phyloP scores from a whole-genome alignment of 2,888 invertebrate genomes.

The Flexamia atlantica region DNA sequence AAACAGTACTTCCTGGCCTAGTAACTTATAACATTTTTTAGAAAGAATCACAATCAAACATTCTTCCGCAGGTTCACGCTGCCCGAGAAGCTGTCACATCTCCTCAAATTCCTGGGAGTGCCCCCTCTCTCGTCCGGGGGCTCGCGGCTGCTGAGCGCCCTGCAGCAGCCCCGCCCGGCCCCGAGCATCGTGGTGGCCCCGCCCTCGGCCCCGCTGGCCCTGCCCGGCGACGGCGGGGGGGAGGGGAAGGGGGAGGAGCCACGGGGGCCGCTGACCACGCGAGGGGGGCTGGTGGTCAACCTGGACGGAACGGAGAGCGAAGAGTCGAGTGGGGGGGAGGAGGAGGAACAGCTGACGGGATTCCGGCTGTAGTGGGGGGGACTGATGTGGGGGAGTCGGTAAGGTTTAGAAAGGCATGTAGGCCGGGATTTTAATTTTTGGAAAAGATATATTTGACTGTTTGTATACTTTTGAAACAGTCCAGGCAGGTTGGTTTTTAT shows the following conservation, averaged over 20 bases:
- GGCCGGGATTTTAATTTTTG: too few species aligned
- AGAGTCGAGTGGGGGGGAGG: background rate
- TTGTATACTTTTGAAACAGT: too few species aligned
- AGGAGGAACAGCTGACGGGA: background rate
- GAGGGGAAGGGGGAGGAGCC: background rate
- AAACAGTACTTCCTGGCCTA: too few species aligned
- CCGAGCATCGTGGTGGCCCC: background rate
- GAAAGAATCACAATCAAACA: too few species aligned
- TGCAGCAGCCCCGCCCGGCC: slow-evolving; percentile 9
- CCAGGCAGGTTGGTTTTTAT: too few species aligned
- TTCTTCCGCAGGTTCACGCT: slow-evolving; percentile 16
- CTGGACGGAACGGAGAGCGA: background rate
- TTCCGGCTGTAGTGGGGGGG: background rate
- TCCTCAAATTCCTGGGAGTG: slow-evolving; percentile 16
- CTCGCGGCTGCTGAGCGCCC: background rate
- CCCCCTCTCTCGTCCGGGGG: background rate
- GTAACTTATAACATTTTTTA: too few species aligned
- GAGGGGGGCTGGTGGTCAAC: background rate
- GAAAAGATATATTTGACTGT: too few species aligned
- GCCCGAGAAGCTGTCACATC: background rate
- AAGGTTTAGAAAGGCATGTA: too few species aligned
- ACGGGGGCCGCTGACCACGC: background rate
- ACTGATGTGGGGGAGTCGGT: too few species aligned
- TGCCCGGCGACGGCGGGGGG: background rate
- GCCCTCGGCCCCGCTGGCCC: background rate